Evolutionary conservation across 53 echinoderm and acorn worm species (phyloP).

Genomic region (Actinopyga echinites): DNA sequence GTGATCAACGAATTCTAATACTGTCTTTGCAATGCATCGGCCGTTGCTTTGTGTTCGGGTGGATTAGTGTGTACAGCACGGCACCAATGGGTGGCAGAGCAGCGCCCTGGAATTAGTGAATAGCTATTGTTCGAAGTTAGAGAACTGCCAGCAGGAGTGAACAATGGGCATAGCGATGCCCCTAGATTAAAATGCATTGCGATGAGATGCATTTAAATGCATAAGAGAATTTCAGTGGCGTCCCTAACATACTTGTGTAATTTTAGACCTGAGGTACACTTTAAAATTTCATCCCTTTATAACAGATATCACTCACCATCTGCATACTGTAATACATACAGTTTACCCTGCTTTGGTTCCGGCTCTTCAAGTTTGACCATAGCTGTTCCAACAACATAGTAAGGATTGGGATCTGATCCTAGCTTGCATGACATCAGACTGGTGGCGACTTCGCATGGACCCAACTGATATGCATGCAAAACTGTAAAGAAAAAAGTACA

Average conservation of each 20-base stretch:
- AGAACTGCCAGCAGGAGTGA: too few species aligned
- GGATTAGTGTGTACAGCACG: too few species aligned
- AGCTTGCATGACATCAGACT: slow-evolving; percentile 93
- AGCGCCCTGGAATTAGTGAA: too few species aligned
- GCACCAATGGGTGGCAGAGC: too few species aligned
- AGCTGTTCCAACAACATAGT: slow-evolving; percentile 86
- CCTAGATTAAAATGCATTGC: too few species aligned
- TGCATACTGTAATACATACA: slow-evolving; percentile 84
- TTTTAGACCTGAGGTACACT: background rate
- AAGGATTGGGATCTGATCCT: slow-evolving; percentile 82
- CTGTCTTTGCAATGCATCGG: too few species aligned
- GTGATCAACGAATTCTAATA: too few species aligned
- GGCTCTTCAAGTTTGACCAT: slow-evolving; percentile 93
- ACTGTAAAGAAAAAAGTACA: slow-evolving; percentile 48
- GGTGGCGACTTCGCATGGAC: slow-evolving; percentile 82
- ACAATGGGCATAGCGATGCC: too few species aligned
- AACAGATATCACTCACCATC: slow-evolving; percentile 63
- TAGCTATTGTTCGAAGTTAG: background rate
- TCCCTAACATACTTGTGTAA: background rate
- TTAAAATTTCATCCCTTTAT: background rate
- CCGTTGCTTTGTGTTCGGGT: too few species aligned
- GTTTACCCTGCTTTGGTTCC: slow-evolving; percentile 90
- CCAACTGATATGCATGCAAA: slow-evolving; percentile 91
- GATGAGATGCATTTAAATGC: too few species aligned
- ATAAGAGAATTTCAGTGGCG: too few species aligned